Evolutionary conservation across 2,797 vertebrate genomes (phyloP).

Genomic region (Sylvilagus floridanus): DNA sequence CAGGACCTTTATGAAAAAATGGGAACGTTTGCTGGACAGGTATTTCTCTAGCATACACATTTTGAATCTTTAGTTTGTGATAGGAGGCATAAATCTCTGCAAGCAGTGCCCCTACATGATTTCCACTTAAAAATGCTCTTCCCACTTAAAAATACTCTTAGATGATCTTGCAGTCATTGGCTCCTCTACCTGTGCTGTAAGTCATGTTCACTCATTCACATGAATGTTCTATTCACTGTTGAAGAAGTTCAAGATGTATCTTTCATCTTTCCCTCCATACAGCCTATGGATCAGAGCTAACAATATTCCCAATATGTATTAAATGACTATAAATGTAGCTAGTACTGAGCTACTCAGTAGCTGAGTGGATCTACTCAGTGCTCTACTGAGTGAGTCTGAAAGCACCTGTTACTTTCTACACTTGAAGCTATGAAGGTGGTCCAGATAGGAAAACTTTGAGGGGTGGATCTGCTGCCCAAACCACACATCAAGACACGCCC

Average conservation of each 20-base stretch:
- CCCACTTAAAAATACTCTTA: neutral
- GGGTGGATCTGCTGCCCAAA: neutral
- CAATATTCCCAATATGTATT: neutral
- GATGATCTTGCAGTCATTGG: neutral
- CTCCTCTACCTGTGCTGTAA: neutral
- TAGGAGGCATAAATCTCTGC: neutral
- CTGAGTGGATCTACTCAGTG: too few species aligned
- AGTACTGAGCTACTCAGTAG: too few species aligned
- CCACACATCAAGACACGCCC: neutral
- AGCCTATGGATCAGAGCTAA: neutral
- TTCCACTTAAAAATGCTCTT: neutral
- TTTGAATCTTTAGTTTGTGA: neutral
- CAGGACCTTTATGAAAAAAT: neutral
- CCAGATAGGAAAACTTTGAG: neutral
- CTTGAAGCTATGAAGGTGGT: neutral
- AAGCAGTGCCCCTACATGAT: neutral
- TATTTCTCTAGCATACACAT: slow-evolving; percentile 77
- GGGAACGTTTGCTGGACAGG: slow-evolving; percentile 54
- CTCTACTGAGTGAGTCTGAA: neutral
- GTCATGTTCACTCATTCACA: neutral
- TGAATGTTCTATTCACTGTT: neutral
- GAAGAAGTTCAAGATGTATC: neutral
- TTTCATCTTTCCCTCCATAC: neutral
- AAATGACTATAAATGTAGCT: neutral
- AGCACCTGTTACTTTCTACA: neutral